Evolutionary conservation across 2,113 vertebrate species (phyloP).

Genomic region (Aleadryas rufinucha): DNA sequence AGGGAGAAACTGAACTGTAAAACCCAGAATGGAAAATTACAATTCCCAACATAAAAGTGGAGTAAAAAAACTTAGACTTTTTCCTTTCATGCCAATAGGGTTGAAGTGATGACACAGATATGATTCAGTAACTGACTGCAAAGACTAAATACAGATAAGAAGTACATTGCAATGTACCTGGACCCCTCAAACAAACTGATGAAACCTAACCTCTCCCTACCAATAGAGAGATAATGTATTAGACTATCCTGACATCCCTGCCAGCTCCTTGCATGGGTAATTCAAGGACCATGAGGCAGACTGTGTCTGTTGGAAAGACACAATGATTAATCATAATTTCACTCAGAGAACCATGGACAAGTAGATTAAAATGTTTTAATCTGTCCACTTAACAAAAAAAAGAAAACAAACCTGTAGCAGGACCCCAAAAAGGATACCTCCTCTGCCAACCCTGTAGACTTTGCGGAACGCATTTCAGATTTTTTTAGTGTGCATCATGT

Average conservation of each 20-base stretch:
- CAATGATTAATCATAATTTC: neutral
- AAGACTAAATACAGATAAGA: constrained; percentile 7
- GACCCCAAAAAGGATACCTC: neutral
- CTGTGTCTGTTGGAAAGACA: neutral
- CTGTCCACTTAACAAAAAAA: neutral
- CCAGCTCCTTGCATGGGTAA: neutral
- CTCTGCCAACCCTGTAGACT: neutral
- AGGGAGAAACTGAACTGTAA: neutral
- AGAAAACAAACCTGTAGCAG: neutral
- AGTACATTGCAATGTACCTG: neutral
- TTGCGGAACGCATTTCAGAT: neutral
- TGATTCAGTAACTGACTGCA: neutral
- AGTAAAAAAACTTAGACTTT: neutral
- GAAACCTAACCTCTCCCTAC: constrained; percentile 1
- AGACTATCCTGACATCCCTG: neutral
- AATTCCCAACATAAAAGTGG: neutral
- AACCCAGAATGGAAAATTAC: neutral
- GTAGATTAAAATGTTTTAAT: constrained; percentile 9
- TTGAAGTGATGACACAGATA: neutral
- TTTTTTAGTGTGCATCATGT: neutral
- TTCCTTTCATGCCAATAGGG: neutral
- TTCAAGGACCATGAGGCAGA: neutral
- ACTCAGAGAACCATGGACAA: neutral
- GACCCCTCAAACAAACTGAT: neutral
- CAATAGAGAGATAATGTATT: neutral